Percentiles rank a stretch among this genome's conserved stretches.
phyloP scores from a whole-genome alignment of 2,113 vertebrate species.

The Campylomormyrus numenius region DNA sequence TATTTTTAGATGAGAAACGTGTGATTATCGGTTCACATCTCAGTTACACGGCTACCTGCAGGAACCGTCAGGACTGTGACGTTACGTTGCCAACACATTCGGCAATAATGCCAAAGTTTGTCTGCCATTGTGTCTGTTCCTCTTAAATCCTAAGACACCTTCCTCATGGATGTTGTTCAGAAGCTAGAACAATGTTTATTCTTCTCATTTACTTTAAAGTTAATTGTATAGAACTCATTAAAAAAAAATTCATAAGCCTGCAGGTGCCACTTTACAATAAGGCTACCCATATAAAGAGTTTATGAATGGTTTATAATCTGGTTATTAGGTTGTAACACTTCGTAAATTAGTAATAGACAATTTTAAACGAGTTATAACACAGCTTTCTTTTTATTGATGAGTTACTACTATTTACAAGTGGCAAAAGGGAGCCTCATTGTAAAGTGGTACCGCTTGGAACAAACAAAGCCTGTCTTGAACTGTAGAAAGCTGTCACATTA shows the following conservation, averaged over 20 bases:
- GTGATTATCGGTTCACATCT: background rate
- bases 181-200: background rate
- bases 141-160: background rate
- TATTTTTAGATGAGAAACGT: background rate
- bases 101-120: background rate
- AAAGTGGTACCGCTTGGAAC: background rate
- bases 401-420: no score
- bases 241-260: background rate
- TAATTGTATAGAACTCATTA: background rate
- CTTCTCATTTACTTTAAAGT: background rate
- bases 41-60: background rate
- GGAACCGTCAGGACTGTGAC: background rate
- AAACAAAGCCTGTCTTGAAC: background rate
- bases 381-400: no score
- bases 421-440: no score
- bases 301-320: no score
- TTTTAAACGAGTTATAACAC: no score
- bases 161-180: background rate
- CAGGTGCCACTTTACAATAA: no score
- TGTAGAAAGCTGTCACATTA: background rate
- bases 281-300: no score
- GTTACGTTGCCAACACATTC: background rate
- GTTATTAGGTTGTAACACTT: no score
- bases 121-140: background rate
- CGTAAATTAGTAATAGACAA: no score